Evolutionary conservation across 2,888 invertebrate species (phyloP).

Genomic region (Microplitis manilae): DNA sequence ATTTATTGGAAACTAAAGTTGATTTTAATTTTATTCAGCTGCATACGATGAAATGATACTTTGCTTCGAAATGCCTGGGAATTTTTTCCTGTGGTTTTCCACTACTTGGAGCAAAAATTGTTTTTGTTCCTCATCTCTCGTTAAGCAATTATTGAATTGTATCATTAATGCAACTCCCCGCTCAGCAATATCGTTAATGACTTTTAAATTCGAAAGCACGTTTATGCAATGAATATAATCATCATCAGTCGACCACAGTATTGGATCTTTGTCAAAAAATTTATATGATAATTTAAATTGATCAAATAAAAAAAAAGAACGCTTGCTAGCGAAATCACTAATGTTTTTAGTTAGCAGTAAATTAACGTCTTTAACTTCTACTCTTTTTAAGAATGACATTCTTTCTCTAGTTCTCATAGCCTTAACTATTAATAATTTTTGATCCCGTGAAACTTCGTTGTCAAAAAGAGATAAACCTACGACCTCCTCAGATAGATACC

Average conservation of each 20-base stretch:
- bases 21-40: too few species aligned
- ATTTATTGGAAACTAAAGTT: too few species aligned
- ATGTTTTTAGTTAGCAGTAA: too few species aligned
- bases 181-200: not conserved
- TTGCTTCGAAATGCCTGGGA: not conserved
- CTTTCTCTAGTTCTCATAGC: too few species aligned
- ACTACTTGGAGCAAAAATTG: not conserved
- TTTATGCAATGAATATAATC: constrained; percentile 1
- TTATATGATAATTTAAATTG: too few species aligned
- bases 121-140: not conserved
- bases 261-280: not conserved
- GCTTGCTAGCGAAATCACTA: too few species aligned
- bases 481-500: constrained; percentile 27
- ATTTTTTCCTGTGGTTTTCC: not conserved
- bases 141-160: not conserved
- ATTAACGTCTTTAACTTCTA: too few species aligned
- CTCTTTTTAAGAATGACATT: too few species aligned
- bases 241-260: not conserved
- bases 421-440: too few species aligned
- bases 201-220: not conserved
- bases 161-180: not conserved
- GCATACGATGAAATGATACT: too few species aligned
- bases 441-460: not conserved
- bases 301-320: too few species aligned
- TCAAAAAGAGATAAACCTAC: constrained; percentile 18